These are phyloP conservation scores for Danio rerio DNA, from an alignment of 2,113 vertebrate genomes.

Conservation along the genomic window DNA sequence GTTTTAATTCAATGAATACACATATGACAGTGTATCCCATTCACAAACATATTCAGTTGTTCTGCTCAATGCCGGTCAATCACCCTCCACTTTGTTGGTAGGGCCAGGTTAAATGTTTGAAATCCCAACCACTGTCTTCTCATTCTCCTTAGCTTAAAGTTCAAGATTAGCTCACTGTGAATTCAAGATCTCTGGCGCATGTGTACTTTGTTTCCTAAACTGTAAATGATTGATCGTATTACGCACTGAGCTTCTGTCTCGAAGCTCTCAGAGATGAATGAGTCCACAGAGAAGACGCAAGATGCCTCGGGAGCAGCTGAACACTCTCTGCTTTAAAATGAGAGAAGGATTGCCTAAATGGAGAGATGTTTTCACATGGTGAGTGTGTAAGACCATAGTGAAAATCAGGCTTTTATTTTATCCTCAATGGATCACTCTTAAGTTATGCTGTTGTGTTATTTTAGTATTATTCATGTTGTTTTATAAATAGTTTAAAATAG, in stretches of 20 bases:
- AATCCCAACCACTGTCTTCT: neutral
- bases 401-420: no score
- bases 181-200: neutral
- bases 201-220: slow-evolving; percentile 39
- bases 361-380: slow-evolving; percentile 70
- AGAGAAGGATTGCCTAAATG: slow-evolving; percentile 54
- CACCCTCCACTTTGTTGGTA: neutral
- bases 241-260: neutral
- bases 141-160: neutral
- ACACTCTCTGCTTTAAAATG: slow-evolving; percentile 39
- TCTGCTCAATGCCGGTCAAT: neutral
- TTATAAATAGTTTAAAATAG: neutral
- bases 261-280: slow-evolving; percentile 14
- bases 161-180: slow-evolving; percentile 3
- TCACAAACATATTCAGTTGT: no score
- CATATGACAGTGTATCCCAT: no score
- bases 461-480: neutral
- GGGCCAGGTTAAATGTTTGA: neutral
- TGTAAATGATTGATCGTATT: slow-evolving; percentile 58
- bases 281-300: slow-evolving; percentile 18
- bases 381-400: slow-evolving; percentile 51
- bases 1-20: no score
- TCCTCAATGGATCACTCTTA: neutral
- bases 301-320: slow-evolving; percentile 44
- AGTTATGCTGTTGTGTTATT: neutral